Conservation (phyloP, 2,113 vertebrate species). For the Hemibagrus wyckioides region DNA sequence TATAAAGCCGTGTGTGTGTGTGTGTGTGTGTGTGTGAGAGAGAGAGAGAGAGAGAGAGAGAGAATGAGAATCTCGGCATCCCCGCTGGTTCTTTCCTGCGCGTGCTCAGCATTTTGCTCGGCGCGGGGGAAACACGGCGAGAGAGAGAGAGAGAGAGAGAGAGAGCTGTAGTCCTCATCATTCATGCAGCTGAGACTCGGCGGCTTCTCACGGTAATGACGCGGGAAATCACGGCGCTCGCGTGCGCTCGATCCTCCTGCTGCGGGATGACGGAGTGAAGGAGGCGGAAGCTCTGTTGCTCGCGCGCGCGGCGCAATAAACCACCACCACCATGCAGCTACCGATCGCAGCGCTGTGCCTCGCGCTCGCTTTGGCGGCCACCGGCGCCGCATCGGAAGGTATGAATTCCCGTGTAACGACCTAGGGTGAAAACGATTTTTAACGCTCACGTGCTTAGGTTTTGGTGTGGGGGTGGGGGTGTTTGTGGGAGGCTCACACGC, state of each 20-base stretch:
- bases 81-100: background rate
- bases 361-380: slow-evolving; percentile 54
- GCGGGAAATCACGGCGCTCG: background rate
- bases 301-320: background rate
- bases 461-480: too few species aligned
- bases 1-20: background rate
- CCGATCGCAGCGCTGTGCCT: slow-evolving; percentile 60
- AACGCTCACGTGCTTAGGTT: background rate
- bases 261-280: slow-evolving; percentile 27
- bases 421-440: background rate
- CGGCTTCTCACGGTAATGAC: slow-evolving; percentile 6
- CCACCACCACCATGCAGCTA: slow-evolving; percentile 39
- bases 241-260: background rate
- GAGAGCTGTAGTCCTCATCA: background rate
- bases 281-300: slow-evolving; percentile 4
- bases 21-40: slow-evolving; percentile 1
- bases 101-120: background rate
- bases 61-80: background rate
- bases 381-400: slow-evolving; percentile 64
- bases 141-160: background rate
- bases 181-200: background rate
- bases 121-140: background rate
- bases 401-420: slow-evolving; percentile 44
- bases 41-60: background rate
- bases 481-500: background rate